These are phyloP conservation scores for Pao palembangensis DNA, from an alignment of 2,113 vertebrate genomes.

Conservation along the genomic window DNA sequence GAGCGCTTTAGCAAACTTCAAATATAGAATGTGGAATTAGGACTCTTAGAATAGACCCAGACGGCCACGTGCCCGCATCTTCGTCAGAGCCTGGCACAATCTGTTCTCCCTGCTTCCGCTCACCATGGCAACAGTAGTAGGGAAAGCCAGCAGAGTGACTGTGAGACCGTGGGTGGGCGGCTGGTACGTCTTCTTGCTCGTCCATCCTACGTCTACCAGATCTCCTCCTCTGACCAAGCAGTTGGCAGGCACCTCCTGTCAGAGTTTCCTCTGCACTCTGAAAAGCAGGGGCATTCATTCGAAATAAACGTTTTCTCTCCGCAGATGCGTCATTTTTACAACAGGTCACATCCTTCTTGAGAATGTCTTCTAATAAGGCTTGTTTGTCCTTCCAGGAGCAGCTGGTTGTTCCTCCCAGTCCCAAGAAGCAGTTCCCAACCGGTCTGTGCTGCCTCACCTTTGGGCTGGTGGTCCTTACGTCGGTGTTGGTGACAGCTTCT, in stretches of 20 bases:
- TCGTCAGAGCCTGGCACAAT: slow-evolving; percentile 64
- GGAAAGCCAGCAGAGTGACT: slow-evolving; percentile 62
- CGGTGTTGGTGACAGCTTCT: slow-evolving; percentile 82
- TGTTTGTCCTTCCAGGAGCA: slow-evolving; percentile 70
- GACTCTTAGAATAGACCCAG: slow-evolving; percentile 66
- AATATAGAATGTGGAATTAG: slow-evolving; percentile 68
- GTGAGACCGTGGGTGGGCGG: slow-evolving; percentile 73
- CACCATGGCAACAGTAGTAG: slow-evolving; percentile 69
- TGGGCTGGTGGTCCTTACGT: slow-evolving; percentile 82
- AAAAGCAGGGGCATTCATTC: not conserved
- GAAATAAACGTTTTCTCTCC: not conserved
- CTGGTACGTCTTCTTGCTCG: slow-evolving; percentile 40
- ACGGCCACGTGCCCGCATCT: slow-evolving; percentile 56
- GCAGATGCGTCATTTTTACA: not conserved
- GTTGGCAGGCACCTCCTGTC: slow-evolving; percentile 31
- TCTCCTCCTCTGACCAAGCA: slow-evolving; percentile 33
- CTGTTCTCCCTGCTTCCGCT: slow-evolving; percentile 53
- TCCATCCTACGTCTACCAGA: slow-evolving; percentile 53
- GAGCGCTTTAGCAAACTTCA: slow-evolving; percentile 35
- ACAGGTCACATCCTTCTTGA: no score
- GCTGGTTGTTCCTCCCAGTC: slow-evolving; percentile 55
- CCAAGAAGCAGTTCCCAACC: slow-evolving; percentile 74
- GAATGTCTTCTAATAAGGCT: no score
- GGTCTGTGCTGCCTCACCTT: slow-evolving; percentile 85
- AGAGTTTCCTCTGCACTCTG: slow-evolving; percentile 12